A percentile compares a stretch with the other conserved stretches of the same genome.
These are phyloP conservation scores for Diadophis punctatus DNA, from an alignment of 2,113 vertebrate species.

Conservation along the genomic window DNA sequence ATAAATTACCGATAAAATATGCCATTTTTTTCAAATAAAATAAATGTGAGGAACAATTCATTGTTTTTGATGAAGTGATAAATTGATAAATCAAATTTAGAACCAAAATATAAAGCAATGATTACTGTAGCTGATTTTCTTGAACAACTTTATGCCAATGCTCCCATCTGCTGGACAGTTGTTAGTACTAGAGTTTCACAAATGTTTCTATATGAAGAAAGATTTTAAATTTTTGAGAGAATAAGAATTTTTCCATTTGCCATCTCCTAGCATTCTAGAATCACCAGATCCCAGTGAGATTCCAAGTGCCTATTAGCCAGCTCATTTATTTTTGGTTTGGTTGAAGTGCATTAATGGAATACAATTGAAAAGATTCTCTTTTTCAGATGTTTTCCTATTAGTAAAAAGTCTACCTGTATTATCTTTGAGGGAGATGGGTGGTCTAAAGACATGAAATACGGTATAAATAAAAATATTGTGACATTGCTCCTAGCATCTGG, in stretches of 20 bases:
- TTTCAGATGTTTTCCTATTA: neutral
- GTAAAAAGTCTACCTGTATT: neutral
- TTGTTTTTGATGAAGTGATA: neutral
- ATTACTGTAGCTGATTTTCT: neutral
- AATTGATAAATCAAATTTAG: neutral
- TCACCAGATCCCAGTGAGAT: neutral
- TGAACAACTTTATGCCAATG: slow-evolving; percentile 61
- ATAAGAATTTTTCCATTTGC: neutral
- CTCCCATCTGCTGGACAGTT: slow-evolving; percentile 67
- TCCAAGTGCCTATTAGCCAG: neutral
- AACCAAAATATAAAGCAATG: neutral
- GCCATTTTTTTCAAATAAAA: neutral
- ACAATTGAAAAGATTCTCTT: neutral
- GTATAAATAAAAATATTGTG: neutral
- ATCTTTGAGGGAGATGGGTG: neutral
- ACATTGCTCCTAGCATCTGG: neutral
- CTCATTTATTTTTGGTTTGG: neutral
- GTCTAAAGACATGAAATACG: neutral
- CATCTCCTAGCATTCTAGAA: neutral
- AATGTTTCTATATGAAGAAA: neutral
- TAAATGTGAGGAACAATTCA: neutral
- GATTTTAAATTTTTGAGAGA: accelerated
- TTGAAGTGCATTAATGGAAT: neutral
- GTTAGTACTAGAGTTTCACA: neutral
- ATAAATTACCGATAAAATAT: neutral